Base-by-base conservation (phyloP, 2,888 invertebrate species). In the Smittia aterrima region DNA sequence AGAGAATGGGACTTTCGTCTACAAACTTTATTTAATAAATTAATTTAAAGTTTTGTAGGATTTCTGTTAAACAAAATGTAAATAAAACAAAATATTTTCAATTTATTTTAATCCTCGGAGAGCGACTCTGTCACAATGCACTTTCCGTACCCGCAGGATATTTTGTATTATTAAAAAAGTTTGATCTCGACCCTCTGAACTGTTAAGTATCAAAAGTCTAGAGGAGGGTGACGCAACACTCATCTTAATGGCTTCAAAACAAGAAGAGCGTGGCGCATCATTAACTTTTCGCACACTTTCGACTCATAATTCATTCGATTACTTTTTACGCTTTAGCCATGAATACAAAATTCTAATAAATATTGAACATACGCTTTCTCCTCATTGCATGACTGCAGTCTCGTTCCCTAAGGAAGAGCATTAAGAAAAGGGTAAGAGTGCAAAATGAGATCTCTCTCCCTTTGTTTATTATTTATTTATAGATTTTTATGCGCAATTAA, bases 231-330 rank as follows among this genome's bases (percentile, higher is more conserved):
- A 18, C n/a, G 20, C n/a, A 22, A 13, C 67, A 47, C 66, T 66
- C 66, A 32, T n/a, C 20, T 47, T 67, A 67, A 67, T 67, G 67
- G n/a, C 24, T 41, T 41, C 41, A n/a, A 67, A 67, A n/a, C 67
- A 67, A 67, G 67, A 41, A 18, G 38, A 32, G 38, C 20, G 67
- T 67, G 67, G n/a, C 41, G 67, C 67, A 41, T 67, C 41, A 67
- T 67, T 67, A 67, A 67, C 41, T 67, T 67, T 67, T 67, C 47
- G 67, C 67, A 67, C 67, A 41, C 67, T 67, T 41, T 58, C 20
- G 22, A 20, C 22, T 22, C 20, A 47, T 67, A 41, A 24, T 67
- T 67, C 22, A 22, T 22, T 58, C 18, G 58, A 20, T 58, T 58
- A 9, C 11, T 18, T 58, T 58, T 20, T 22, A 32, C 32, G 9